A percentile compares a stretch with the other conserved stretches of the same genome.
These are phyloP conservation scores for Pagetopsis macropterus DNA, from an alignment of 2,797 vertebrate species.

Conservation along the genomic window DNA sequence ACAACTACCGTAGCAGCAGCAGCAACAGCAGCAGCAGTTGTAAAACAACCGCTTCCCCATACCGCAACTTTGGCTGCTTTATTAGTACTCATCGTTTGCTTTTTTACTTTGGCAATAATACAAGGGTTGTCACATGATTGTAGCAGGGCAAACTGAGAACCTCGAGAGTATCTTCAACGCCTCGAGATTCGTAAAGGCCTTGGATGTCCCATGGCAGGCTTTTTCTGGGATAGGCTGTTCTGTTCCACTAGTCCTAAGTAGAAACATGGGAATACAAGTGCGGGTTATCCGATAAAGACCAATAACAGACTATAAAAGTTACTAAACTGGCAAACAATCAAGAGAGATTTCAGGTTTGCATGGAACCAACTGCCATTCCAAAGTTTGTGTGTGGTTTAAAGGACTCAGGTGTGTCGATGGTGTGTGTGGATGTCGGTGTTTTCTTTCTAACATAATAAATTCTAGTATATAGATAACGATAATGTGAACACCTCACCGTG, in stretches of 20 bases:
- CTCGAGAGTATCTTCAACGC: conserved; percentile 58
- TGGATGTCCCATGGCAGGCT: conserved; percentile 49
- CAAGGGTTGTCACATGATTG: conserved; percentile 78
- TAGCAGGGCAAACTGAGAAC: conserved; percentile 77
- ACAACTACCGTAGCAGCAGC: conserved; percentile 76
- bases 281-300: conserved; percentile 47
- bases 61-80: conserved; percentile 66
- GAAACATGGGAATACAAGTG: conserved; percentile 34
- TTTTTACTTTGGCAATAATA: conserved; percentile 84
- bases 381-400: conserved; percentile 69
- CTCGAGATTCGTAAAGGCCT: conserved; percentile 54
- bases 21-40: conserved; percentile 50
- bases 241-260: conserved; percentile 48
- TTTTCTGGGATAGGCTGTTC: conserved; percentile 57
- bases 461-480: conserved; percentile 78
- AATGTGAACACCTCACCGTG: conserved; percentile 83
- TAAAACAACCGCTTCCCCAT: conserved; percentile 65
- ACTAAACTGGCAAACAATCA: conserved; percentile 49
- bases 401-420: conserved; percentile 80
- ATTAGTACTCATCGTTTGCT: conserved; percentile 67
- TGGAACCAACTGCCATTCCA: conserved; percentile 79
- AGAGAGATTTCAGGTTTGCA: conserved; percentile 80
- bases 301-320: conserved; percentile 42
- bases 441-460: conserved; percentile 76
- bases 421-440: conserved; percentile 77